Percentiles rank a stretch among this genome's conserved stretches.
Conservation (phyloP, 2,113 vertebrate genomes). For the Zingel zingel region DNA sequence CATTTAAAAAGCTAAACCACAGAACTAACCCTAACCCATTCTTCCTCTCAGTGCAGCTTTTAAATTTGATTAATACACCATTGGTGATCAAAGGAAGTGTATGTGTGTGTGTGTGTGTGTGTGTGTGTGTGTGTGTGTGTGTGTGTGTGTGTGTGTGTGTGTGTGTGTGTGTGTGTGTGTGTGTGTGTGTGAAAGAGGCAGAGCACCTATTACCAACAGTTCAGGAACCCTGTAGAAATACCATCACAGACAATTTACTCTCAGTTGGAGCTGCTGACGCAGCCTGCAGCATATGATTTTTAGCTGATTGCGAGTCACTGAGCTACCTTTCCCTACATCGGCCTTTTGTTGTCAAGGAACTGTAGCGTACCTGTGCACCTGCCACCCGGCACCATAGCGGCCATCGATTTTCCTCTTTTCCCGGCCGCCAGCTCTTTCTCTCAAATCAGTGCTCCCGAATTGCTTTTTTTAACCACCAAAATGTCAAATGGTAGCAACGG, state of each 20-base stretch:
- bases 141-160: too few relatives aligned
- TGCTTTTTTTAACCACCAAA: constrained; percentile 60
- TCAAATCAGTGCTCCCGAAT: constrained; percentile 64
- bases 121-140: background rate
- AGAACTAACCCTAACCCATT: constrained; percentile 7
- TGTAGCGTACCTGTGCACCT: constrained; percentile 50
- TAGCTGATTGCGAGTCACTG: constrained; percentile 48
- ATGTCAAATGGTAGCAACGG: constrained; percentile 57
- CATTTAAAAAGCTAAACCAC: constrained; percentile 34
- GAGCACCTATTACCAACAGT: constrained; percentile 36
- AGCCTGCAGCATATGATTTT: constrained; percentile 41
- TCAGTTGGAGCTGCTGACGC: constrained; percentile 39
- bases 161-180: too few relatives aligned
- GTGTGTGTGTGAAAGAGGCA: background rate
- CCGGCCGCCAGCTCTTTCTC: constrained; percentile 32
- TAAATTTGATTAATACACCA: constrained; percentile 47
- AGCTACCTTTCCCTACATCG: constrained; percentile 39
- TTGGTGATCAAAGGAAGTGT: constrained; percentile 40
- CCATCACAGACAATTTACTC: constrained; percentile 58
- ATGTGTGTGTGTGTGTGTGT: background rate
- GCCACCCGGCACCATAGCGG: constrained; percentile 16
- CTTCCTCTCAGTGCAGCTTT: constrained; percentile 24
- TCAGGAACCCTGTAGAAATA: constrained; percentile 46
- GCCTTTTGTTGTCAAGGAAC: constrained; percentile 62
- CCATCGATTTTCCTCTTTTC: constrained; percentile 63